phyloP scores from a whole-genome alignment of 2,113 vertebrate species.

The Passer montanus region DNA sequence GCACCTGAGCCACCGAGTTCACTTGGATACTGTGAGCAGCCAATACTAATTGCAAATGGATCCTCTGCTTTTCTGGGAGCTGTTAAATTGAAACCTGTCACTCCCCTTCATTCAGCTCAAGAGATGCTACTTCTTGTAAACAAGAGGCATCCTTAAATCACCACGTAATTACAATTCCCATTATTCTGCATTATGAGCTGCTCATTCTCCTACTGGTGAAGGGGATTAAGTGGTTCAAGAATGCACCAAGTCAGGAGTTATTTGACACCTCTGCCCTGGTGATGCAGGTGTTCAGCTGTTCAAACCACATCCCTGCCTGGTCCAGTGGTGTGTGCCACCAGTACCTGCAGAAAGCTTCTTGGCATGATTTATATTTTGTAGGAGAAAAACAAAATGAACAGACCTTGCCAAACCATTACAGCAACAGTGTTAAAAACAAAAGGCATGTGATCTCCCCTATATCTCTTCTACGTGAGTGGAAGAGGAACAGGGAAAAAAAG shows the following conservation, averaged over 20 bases:
- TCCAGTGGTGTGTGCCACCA: neutral
- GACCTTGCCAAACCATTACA: neutral
- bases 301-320: neutral
- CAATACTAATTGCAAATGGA: neutral
- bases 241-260: neutral
- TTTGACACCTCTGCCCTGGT: neutral
- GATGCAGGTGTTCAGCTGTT: neutral
- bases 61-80: neutral
- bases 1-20: neutral
- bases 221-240: neutral
- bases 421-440: neutral
- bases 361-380: neutral
- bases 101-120: neutral
- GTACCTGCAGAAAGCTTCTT: neutral
- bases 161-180: constrained; percentile 28
- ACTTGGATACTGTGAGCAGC: neutral
- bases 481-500: neutral
- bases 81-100: neutral
- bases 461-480: neutral
- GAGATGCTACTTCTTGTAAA: constrained; percentile 10
- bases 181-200: constrained; percentile 15
- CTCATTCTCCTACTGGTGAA: neutral
- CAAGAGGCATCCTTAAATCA: neutral
- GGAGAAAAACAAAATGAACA: neutral
- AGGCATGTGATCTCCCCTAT: neutral